Percentiles rank a stretch among this genome's conserved stretches.
These are phyloP conservation scores for Ophonus ardosiacus DNA, from an alignment of 2,888 invertebrate genomes.

Conservation along the genomic window DNA sequence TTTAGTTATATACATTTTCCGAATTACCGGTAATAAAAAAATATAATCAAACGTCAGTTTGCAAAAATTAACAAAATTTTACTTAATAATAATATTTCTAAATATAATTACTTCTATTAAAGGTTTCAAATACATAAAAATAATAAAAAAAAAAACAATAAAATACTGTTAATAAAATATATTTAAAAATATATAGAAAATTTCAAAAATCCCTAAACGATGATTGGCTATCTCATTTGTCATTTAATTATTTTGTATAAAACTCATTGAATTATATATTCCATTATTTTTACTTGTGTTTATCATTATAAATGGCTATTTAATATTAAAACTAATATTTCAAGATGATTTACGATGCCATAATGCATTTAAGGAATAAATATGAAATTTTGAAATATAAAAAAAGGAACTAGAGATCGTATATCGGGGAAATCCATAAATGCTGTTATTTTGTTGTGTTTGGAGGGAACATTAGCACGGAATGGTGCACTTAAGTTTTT, in stretches of 20 bases:
- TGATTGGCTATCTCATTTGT: too few species aligned
- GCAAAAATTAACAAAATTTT: too few species aligned
- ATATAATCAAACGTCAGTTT: too few species aligned
- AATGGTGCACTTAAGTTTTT: conserved; percentile 46
- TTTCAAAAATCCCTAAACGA: too few species aligned
- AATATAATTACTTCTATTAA: too few species aligned
- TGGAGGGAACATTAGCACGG: conserved; percentile 31
- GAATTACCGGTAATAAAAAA: too few species aligned
- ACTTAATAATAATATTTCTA: too few species aligned
- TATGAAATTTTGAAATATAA: conserved; percentile 14
- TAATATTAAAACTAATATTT: neutral
- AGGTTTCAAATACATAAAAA: too few species aligned
- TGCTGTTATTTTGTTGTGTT: conserved; percentile 29
- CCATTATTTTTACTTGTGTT: neutral
- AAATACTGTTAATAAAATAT: too few species aligned
- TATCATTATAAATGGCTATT: neutral
- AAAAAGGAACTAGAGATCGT: conserved; percentile 15
- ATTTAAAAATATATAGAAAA: too few species aligned
- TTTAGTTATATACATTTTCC: too few species aligned
- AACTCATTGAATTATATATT: neutral
- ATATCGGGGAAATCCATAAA: conserved; percentile 35
- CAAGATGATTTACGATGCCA: neutral
- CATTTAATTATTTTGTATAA: neutral
- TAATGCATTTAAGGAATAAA: conserved; percentile 20
- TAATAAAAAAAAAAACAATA: too few species aligned